Percentiles rank a stretch among this genome's conserved stretches.
phyloP scores from a whole-genome alignment of 1,140 invertebrate species.

The Trypoxylus dichotomus region DNA sequence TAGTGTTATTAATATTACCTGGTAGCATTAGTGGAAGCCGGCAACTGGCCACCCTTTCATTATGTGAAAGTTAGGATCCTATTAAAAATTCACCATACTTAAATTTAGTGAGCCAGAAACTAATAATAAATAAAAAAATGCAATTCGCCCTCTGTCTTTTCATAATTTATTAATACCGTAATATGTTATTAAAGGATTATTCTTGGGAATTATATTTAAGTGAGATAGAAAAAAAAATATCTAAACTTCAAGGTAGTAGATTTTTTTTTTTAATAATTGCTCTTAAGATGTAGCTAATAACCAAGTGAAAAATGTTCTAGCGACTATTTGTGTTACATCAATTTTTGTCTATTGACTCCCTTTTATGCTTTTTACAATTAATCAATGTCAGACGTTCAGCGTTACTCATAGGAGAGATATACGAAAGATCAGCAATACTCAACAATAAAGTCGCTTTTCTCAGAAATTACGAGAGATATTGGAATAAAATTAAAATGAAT shows the following conservation, averaged over 20 bases:
- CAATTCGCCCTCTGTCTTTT: neutral
- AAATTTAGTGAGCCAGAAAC: neutral
- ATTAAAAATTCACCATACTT: conserved; percentile 12
- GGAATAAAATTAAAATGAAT: too few relatives aligned
- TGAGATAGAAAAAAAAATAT: neutral
- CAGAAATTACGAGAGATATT: too few relatives aligned
- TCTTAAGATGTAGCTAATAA: too few relatives aligned
- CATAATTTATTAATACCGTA: neutral
- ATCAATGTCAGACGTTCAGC: too few relatives aligned
- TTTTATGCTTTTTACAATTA: too few relatives aligned
- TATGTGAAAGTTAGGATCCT: neutral
- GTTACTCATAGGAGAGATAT: too few relatives aligned
- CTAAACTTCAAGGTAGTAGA: neutral
- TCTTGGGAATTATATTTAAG: neutral
- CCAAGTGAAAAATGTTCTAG: too few relatives aligned
- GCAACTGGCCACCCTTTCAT: conserved; percentile 6
- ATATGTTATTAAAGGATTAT: neutral
- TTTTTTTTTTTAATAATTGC: neutral
- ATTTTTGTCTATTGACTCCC: too few relatives aligned
- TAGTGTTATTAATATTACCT: conserved; percentile 22
- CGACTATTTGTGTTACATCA: too few relatives aligned
- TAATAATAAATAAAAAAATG: neutral
- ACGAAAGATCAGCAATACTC: too few relatives aligned
- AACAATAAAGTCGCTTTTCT: too few relatives aligned
- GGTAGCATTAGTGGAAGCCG: neutral